Percentiles rank a stretch among this genome's conserved stretches.
Evolutionary conservation across 2,797 vertebrate genomes (phyloP).

Genomic region (Thamnophis elegans): DNA sequence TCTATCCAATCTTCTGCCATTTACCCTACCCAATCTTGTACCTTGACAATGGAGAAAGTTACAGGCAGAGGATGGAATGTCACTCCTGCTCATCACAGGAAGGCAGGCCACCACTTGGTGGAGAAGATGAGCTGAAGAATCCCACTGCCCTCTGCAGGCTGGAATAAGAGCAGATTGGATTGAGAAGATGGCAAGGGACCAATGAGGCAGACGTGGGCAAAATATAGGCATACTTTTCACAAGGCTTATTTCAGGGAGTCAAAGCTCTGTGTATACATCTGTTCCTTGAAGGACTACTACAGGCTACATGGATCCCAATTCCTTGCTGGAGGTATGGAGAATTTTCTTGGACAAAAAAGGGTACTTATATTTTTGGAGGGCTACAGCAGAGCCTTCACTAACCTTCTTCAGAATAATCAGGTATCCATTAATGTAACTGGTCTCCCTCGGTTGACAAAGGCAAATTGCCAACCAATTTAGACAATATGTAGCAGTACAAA

Average conservation of each 20-base stretch:
- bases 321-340: too few species aligned
- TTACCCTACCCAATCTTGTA: not conserved
- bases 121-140: not conserved
- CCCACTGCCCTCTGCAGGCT: not conserved
- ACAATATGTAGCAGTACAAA: not conserved
- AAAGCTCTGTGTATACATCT: not conserved
- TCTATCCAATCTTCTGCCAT: not conserved
- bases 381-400: not conserved
- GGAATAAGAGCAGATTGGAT: not conserved
- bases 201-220: too few species aligned
- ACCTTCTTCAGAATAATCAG: not conserved
- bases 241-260: too few species aligned
- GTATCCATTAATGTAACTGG: too few species aligned
- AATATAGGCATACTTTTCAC: not conserved
- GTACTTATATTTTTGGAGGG: not conserved
- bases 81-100: not conserved
- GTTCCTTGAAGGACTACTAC: not conserved
- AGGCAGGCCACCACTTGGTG: not conserved
- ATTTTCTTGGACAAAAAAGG: not conserved
- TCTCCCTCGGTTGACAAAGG: not conserved
- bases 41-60: not conserved
- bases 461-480: not conserved
- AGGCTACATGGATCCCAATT: not conserved
- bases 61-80: not conserved
- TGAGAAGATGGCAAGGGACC: not conserved